Base-by-base conservation (phyloP, 2,888 invertebrate species). In the Athalia cordata region DNA sequence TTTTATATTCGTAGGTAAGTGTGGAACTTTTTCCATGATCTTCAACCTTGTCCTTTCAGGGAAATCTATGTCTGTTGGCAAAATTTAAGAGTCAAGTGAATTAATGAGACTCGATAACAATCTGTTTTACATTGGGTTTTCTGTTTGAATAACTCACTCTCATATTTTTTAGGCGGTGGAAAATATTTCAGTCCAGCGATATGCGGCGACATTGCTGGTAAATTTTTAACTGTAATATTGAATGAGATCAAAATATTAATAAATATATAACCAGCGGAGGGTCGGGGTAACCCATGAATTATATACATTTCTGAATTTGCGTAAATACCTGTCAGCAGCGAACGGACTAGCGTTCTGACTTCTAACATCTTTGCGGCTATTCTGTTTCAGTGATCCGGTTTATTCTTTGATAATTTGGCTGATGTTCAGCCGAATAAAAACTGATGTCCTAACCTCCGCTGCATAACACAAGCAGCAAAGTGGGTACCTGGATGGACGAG, bases 21-120 rank as follows among this genome's bases (percentile, higher is more conserved):
- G 92, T 0, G 97, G 97, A 0, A 94, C 93, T 89, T 94, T 97
- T 0, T 95, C 95, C 87, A 95, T 90, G 61, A 95, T 90, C 80
- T 91, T 92, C 5, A 98, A 90, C 88, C 94, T 96, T 43, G 92
- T 92, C 77, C 93, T 93, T 79, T 96, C 96, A 8, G 95, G 95
- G 84, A 95, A 92, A 87, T 94, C 93, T 85, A 96, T 92, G 88
- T 94, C 96, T 96, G 87, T 47, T 88, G 85, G 9, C 45, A 62
- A 79, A 78, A 76, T 29, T 52, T 68, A 4, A 2, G 8, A 67
- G n/a, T 52, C 7, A 45, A 67, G 8, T 13, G 15, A 61, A 52
- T 15, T 50, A 59, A 15, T 15, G 8, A 64, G 50, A 50, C 52
- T 9, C 8, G 11, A 43, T 5, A 15, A 11, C 43, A 6, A 15